Conservation (phyloP, 2,113 vertebrate genomes). For the Mormoops blainvillei region DNA sequence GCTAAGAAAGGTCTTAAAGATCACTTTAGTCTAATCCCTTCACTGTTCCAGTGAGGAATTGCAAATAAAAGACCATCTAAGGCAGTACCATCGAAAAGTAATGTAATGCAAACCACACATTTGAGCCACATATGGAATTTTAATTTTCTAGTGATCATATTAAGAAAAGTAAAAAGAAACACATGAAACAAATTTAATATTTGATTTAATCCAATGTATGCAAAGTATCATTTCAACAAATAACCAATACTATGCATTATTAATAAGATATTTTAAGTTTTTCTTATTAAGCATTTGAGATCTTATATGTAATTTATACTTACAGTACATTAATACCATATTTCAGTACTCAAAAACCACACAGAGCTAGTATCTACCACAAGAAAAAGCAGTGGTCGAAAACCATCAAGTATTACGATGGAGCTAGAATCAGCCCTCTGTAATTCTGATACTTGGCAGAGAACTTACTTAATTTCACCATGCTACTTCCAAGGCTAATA, state of each 20-base stretch:
- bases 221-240: background rate
- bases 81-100: background rate
- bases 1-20: background rate
- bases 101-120: background rate
- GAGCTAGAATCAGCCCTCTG: background rate
- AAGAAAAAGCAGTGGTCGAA: background rate
- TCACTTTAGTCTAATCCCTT: conserved; percentile 3
- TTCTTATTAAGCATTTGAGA: background rate
- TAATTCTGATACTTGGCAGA: background rate
- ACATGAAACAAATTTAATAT: background rate
- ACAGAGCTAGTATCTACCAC: background rate
- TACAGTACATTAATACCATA: background rate
- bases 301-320: background rate
- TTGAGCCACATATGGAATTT: background rate
- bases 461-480: background rate
- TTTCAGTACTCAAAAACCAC: background rate
- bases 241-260: background rate
- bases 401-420: background rate
- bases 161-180: background rate
- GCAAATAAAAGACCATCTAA: background rate
- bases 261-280: background rate
- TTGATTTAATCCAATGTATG: background rate
- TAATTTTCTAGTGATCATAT: background rate
- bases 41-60: background rate
- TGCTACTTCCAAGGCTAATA: background rate